A percentile compares a stretch with the other conserved stretches of the same genome.
phyloP scores from a whole-genome alignment of 23 tunicate genomes.

The Phallusia fumigata region DNA sequence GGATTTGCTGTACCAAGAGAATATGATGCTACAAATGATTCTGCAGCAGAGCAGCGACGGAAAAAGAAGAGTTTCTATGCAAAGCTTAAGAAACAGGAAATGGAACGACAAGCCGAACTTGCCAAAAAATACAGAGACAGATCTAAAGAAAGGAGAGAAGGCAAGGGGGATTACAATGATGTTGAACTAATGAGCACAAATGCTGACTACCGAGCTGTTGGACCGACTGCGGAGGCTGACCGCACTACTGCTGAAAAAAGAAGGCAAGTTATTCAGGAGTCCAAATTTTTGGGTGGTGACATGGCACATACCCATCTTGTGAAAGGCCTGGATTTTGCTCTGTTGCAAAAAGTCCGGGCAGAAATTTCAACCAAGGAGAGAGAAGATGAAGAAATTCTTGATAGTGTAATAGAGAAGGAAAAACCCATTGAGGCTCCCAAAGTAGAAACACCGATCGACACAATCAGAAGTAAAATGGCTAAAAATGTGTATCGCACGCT shows the following conservation, averaged over 20 bases:
- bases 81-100: slow-evolving; percentile 91
- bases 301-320: slow-evolving; percentile 99
- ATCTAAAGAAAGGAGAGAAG: slow-evolving; percentile 96
- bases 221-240: slow-evolving; percentile 65
- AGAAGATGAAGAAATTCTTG: slow-evolving; percentile 87
- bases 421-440: slow-evolving; percentile 16
- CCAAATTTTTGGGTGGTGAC: slow-evolving; percentile 99
- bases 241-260: slow-evolving; percentile 88
- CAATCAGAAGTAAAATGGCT: slow-evolving; percentile 77
- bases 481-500: slow-evolving; percentile 77
- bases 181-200: slow-evolving; percentile 80
- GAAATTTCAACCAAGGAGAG: slow-evolving; percentile 85
- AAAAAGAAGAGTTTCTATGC: slow-evolving; percentile 93
- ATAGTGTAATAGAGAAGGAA: slow-evolving; percentile 62
- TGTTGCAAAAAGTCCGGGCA: slow-evolving; percentile 96
- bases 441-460: slow-evolving; percentile 43
- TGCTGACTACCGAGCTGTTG: slow-evolving; percentile 96
- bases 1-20: slow-evolving; percentile 73
- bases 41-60: slow-evolving; percentile 90
- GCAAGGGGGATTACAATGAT: slow-evolving; percentile 86
- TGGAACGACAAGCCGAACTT: slow-evolving; percentile 96
- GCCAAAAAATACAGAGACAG: slow-evolving; percentile 95
- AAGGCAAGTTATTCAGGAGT: slow-evolving; percentile 93
- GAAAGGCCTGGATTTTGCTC: slow-evolving; percentile 97
- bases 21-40: slow-evolving; percentile 48